phyloP scores from a whole-genome alignment of 2,888 invertebrate genomes.

The Eugnorisma glareosa region DNA sequence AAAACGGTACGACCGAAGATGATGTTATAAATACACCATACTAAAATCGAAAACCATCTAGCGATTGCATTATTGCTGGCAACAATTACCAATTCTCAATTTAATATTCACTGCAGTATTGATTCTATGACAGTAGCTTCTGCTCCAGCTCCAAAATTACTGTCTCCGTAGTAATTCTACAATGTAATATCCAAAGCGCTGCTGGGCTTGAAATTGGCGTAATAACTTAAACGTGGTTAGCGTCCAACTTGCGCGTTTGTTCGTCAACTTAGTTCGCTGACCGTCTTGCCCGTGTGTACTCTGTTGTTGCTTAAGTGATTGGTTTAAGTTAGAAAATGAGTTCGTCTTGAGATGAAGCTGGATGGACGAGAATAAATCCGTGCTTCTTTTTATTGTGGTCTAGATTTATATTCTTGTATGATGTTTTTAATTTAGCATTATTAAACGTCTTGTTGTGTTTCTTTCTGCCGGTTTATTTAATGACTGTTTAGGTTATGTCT shows the following conservation, averaged over 20 bases:
- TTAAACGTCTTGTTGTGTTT: neutral
- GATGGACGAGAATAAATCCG: slow-evolving; percentile 11
- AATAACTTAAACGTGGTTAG: slow-evolving; percentile 62
- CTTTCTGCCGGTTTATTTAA: neutral
- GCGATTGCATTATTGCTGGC: neutral
- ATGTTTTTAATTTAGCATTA: slow-evolving; percentile 23
- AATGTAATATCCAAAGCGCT: slow-evolving; percentile 49
- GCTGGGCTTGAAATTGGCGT: slow-evolving; percentile 54
- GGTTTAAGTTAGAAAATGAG: slow-evolving; percentile 59
- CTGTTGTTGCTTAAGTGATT: slow-evolving; percentile 62
- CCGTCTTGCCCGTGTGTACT: slow-evolving; percentile 52
- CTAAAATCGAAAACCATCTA: neutral
- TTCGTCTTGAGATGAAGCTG: slow-evolving; percentile 47
- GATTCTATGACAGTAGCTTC: slow-evolving; percentile 8
- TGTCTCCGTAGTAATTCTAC: slow-evolving; percentile 47
- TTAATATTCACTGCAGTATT: slow-evolving; percentile 14
- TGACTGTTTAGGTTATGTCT: neutral
- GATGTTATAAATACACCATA: no score
- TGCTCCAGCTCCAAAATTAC: slow-evolving; percentile 10
- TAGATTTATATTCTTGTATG: slow-evolving; percentile 3
- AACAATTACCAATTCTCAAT: neutral
- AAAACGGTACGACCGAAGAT: neutral
- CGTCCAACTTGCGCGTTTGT: slow-evolving; percentile 53
- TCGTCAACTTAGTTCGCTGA: slow-evolving; percentile 45
- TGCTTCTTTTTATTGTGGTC: slow-evolving; percentile 25